Conservation (phyloP, 2,888 invertebrate species). For the Anodontia alba region DNA sequence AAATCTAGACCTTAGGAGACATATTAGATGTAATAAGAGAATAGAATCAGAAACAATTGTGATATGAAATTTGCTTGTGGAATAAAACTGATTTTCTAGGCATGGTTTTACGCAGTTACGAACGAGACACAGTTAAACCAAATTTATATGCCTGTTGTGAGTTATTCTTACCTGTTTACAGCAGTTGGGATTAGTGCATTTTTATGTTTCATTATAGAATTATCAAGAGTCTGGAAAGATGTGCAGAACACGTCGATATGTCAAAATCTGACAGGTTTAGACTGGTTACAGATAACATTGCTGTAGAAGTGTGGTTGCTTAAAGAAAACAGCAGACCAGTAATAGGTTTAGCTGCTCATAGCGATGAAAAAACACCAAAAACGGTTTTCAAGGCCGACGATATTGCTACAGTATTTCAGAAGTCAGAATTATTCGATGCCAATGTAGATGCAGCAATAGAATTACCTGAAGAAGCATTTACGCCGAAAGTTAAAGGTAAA, state of each 20-base stretch:
- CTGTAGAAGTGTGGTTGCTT: slow-evolving; percentile 75
- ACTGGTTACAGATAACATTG: slow-evolving; percentile 73
- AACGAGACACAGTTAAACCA: no score
- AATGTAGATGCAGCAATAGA: slow-evolving; percentile 76
- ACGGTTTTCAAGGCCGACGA: slow-evolving; percentile 51
- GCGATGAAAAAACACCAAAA: slow-evolving; percentile 16
- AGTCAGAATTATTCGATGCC: slow-evolving; percentile 60
- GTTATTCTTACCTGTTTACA: no score
- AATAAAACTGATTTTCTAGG: no score
- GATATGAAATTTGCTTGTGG: no score
- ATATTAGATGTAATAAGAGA: no score
- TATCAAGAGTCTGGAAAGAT: slow-evolving; percentile 70
- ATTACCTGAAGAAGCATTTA: slow-evolving; percentile 70
- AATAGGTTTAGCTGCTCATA: slow-evolving; percentile 74
- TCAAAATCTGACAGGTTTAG: slow-evolving; percentile 58
- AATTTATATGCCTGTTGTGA: no score
- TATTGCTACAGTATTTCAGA: slow-evolving; percentile 65
- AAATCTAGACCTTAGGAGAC: no score
- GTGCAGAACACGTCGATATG: slow-evolving; percentile 69
- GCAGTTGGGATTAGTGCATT: no score
- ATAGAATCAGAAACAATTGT: no score
- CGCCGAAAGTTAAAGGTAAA: slow-evolving; percentile 57
- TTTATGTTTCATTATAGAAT: slow-evolving; percentile 69
- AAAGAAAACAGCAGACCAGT: slow-evolving; percentile 61
- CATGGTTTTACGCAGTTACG: no score